Percentiles rank a stretch among this genome's conserved stretches.
These are phyloP conservation scores for Scolanthus callimorphus DNA, from an alignment of 92 coral and sea anemone genomes.

Conservation along the genomic window DNA sequence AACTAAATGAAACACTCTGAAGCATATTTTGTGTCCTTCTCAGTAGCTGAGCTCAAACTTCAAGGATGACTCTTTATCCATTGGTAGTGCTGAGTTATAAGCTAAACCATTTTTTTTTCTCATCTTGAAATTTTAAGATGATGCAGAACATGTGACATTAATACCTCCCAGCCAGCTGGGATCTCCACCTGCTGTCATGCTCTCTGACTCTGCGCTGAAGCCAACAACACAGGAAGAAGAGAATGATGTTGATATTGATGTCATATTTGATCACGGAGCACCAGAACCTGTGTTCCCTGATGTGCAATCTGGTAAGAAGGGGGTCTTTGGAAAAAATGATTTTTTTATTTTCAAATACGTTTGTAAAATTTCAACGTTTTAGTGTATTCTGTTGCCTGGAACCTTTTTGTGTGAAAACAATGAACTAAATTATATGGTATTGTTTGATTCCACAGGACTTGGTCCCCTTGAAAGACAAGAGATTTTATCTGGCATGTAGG, in stretches of 20 bases:
- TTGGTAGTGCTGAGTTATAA: too few species aligned
- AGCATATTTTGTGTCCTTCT: too few species aligned
- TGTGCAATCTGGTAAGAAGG: constrained; percentile 53
- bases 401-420: too few species aligned
- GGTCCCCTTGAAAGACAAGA: constrained; percentile 88
- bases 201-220: constrained; percentile 49
- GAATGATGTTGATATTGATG: constrained; percentile 89
- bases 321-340: too few species aligned
- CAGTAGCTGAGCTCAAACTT: too few species aligned
- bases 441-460: constrained; percentile 55
- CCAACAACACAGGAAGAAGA: constrained; percentile 51
- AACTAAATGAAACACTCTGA: too few species aligned
- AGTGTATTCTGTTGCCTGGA: too few species aligned
- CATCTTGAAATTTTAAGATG: too few species aligned
- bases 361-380: too few species aligned
- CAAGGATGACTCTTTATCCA: too few species aligned
- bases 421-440: too few species aligned
- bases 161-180: constrained; percentile 14
- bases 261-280: constrained; percentile 66
- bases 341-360: not conserved
- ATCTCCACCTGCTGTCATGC: constrained; percentile 34
- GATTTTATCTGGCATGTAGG: constrained; percentile 68
- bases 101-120: too few species aligned
- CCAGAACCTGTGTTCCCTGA: constrained; percentile 59
- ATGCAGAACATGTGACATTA: constrained; percentile 6